phyloP scores from a whole-genome alignment of 2,797 vertebrate genomes.

The Argentina silus region DNA sequence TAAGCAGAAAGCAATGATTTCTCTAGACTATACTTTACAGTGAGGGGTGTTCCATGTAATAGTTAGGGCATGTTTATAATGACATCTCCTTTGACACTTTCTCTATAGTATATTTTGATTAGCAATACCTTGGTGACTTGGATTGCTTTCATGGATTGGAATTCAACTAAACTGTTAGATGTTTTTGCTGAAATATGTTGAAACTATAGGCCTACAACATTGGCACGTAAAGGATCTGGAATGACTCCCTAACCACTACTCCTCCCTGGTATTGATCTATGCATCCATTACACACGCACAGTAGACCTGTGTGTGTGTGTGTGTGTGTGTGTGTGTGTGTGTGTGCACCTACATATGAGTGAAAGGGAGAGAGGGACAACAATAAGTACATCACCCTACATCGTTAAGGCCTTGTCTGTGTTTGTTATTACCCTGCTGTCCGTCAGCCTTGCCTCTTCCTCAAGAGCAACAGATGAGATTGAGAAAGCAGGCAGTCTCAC shows the following conservation, averaged over 20 bases:
- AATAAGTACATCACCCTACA: not conserved
- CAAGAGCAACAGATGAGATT: not conserved
- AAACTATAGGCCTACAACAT: no score
- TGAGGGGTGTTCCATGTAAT: not conserved
- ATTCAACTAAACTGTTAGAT: not conserved
- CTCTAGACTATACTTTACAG: not conserved
- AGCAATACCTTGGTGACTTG: not conserved
- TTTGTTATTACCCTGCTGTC: not conserved
- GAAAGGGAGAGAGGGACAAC: not conserved
- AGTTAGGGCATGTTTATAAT: not conserved
- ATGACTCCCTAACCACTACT: no score
- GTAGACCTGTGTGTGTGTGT: no score
- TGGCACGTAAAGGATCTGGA: no score
- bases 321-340: no score
- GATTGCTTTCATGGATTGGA: not conserved
- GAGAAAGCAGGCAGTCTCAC: not conserved
- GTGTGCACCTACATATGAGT: not conserved
- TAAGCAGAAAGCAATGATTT: conserved; percentile 3
- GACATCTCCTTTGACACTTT: not conserved
- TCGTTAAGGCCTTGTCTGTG: no score
- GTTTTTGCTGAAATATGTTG: not conserved
- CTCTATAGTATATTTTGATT: not conserved
- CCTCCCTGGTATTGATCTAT: no score
- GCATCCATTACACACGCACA: no score
- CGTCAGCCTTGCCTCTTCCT: not conserved